Evolutionary conservation across 2,797 vertebrate species (phyloP).

Genomic region (Lacerta agilis): DNA sequence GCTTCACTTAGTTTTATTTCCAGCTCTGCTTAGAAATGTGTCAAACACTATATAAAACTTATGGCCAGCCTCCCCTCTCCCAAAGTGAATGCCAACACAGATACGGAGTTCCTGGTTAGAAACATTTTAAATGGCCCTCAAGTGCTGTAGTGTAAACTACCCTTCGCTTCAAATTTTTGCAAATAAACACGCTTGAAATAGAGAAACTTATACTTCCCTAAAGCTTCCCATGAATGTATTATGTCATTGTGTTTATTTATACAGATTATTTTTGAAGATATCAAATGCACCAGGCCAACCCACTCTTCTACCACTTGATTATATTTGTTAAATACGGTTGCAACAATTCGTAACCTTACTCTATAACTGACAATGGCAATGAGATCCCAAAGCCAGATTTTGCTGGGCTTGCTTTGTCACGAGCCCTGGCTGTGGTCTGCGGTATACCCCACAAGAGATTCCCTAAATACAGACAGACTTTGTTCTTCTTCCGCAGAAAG

Average conservation of each 20-base stretch:
- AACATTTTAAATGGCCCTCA: neutral
- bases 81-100: neutral
- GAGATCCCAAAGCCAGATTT: neutral
- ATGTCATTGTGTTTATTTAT: neutral
- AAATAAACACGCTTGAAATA: neutral
- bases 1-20: conserved; percentile 6
- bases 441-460: neutral
- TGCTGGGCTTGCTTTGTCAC: neutral
- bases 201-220: neutral
- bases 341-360: neutral
- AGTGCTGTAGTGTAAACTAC: neutral
- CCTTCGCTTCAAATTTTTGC: neutral
- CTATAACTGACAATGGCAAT: neutral
- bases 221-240: neutral
- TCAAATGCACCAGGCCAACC: neutral
- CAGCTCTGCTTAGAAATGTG: neutral
- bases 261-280: neutral
- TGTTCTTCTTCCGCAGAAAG: neutral
- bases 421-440: neutral
- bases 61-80: neutral
- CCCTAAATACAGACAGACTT: neutral
- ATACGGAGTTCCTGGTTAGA: neutral
- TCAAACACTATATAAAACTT: neutral
- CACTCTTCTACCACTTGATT: neutral
- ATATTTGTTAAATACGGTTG: neutral